These are phyloP conservation scores for Rhinoderma darwinii DNA, from an alignment of 2,113 vertebrate genomes.

Conservation along the genomic window DNA sequence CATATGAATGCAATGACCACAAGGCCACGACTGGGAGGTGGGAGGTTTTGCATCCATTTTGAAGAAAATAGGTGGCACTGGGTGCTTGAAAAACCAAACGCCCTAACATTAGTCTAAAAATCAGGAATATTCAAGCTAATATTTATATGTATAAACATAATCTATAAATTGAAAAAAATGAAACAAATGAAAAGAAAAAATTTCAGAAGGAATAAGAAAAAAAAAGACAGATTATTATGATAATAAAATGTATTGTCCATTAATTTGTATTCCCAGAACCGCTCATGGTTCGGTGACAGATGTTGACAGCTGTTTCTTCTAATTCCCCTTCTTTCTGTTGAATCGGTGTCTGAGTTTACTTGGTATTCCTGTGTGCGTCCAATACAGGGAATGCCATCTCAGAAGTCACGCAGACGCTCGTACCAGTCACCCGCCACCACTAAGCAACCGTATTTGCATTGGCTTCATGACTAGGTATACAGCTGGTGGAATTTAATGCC, in stretches of 20 bases:
- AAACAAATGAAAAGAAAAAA: too few relatives aligned
- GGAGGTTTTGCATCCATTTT: too few relatives aligned
- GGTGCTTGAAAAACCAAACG: too few relatives aligned
- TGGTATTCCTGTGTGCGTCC: neutral
- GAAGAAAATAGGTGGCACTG: too few relatives aligned
- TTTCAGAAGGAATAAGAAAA: too few relatives aligned
- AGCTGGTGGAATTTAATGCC: conserved; percentile 37
- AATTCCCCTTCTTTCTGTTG: conserved; percentile 20
- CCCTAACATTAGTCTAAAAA: too few relatives aligned
- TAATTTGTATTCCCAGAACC: neutral
- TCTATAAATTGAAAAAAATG: too few relatives aligned
- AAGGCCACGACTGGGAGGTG: too few relatives aligned
- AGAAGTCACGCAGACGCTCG: neutral
- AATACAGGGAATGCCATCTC: neutral
- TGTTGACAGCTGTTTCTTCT: conserved; percentile 42
- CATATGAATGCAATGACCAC: too few relatives aligned
- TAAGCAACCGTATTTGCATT: conserved; percentile 42
- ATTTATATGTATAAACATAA: too few relatives aligned
- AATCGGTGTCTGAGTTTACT: conserved; percentile 21
- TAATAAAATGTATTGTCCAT: neutral
- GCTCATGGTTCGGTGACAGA: neutral
- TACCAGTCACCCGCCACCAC: neutral
- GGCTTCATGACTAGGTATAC: conserved; percentile 33
- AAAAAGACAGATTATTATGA: too few relatives aligned
- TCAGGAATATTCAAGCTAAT: too few relatives aligned